Evolutionary conservation across 2,113 vertebrate genomes (phyloP), one percentile per base, ranked within the genome.

Genomic region (Cavia porcellus): DNA sequence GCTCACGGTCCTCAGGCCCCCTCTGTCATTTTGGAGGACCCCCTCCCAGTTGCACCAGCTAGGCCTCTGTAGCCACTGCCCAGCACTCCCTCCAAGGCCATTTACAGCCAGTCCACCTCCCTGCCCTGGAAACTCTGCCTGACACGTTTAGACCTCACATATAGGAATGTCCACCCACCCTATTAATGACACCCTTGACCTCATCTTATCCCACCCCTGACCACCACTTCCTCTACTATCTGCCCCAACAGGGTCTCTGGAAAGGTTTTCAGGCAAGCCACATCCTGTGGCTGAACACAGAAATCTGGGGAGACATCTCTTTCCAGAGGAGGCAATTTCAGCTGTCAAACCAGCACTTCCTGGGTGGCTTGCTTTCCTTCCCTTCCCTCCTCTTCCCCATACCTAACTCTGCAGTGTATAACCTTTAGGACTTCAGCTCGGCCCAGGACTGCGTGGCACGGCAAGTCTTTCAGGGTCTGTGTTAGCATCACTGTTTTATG

Each of bases 211-310:
- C 61, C 10, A 1, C 20, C 64, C 57, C 42, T 45, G 72, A 42
- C 79, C 84, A 42, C 38, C 59, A 25, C 70, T 42, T 64, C 72
- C 62, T 30, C 30, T 1, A 47, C 38, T 72, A 52, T 45, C 79
- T 62, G 50, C 35, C 25, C 47, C 68, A 74, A 81, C 61, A 32
- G 42, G 62, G 62, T 68, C 81, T 81, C 50, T 25, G 13, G 89
- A 82, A 66, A 5, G 11, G 11, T 72, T 61, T 79, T 72, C 45
- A 61, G 25, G 20, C 72, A 96, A 93, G 77, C 96, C 96, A 98
- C 97, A 92, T 95, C 97, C 95, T 89, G 79, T 86, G 86, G 74
- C n/a, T 72, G 75, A 30, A 81, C 30, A 12, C 12, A 20, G 55
- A 75, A 38, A 59, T 62, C 0, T 45, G 22, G 50, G 64, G 25